Percentiles rank a stretch among this genome's conserved stretches.
These are phyloP conservation scores for Piprites chloris DNA, from an alignment of 2,113 vertebrate genomes.

Conservation along the genomic window DNA sequence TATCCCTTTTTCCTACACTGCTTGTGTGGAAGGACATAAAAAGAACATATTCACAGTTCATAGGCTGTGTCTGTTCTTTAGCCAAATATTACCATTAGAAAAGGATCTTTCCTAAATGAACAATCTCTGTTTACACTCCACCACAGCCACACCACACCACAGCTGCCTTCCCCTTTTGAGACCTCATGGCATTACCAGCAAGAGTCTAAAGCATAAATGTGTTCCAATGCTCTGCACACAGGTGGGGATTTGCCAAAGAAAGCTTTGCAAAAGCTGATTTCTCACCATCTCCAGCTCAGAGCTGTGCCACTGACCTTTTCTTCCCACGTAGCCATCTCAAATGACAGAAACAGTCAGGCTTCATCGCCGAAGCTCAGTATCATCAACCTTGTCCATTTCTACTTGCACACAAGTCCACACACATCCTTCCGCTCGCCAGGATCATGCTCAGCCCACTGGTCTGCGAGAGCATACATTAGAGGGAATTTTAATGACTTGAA, in stretches of 20 bases:
- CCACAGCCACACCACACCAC: background rate
- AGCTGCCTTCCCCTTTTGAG: background rate
- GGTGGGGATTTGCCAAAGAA: background rate
- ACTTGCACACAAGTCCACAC: background rate
- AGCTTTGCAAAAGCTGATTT: background rate
- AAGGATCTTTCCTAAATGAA: background rate
- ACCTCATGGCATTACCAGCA: background rate
- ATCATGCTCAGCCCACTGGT: background rate
- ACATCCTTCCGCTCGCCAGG: background rate
- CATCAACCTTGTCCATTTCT: slow-evolving; percentile 23
- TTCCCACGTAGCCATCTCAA: background rate
- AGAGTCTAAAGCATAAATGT: background rate
- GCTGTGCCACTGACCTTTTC: slow-evolving; percentile 7
- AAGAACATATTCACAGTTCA: background rate
- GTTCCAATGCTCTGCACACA: background rate
- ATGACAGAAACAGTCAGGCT: background rate
- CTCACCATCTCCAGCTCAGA: background rate
- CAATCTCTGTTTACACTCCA: background rate
- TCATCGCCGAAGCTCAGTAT: slow-evolving; percentile 26
- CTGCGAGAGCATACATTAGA: slow-evolving; percentile 12
- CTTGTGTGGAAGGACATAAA: background rate
- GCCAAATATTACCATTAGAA: background rate
- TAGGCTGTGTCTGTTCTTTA: background rate
- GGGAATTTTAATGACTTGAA: slow-evolving; percentile 66
- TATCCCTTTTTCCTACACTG: background rate